Evolutionary conservation across 2,113 vertebrate genomes (phyloP).

Genomic region (Pangasianodon gigas): DNA sequence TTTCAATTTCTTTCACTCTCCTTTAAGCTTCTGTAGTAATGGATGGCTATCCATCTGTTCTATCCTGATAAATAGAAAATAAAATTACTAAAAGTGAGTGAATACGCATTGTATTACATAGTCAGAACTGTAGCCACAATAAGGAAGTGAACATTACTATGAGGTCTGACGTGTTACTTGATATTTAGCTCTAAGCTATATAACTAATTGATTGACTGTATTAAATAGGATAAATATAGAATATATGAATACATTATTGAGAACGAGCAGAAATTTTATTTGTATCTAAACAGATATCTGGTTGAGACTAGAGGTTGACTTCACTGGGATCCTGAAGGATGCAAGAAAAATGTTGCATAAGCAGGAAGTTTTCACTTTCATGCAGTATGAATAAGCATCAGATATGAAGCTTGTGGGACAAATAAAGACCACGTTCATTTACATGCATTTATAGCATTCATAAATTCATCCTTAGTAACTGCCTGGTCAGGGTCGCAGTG

Average conservation of each 20-base stretch:
- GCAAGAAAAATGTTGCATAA: neutral
- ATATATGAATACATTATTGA: neutral
- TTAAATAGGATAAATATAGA: neutral
- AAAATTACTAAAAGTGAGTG: neutral
- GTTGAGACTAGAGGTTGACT: neutral
- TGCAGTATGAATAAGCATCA: neutral
- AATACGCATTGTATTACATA: neutral
- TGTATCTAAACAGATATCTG: neutral
- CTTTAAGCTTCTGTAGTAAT: neutral
- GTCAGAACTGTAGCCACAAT: neutral
- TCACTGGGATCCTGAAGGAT: neutral
- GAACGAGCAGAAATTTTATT: neutral
- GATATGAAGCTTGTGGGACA: neutral
- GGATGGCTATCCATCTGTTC: constrained; percentile 19
- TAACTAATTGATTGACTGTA: neutral
- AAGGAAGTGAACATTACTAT: neutral
- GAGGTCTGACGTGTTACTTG: neutral
- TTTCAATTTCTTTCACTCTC: constrained; percentile 23
- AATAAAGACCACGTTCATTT: neutral
- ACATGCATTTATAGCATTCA: neutral
- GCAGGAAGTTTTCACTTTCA: neutral
- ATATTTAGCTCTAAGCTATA: neutral
- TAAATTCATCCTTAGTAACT: neutral
- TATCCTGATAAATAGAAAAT: neutral
- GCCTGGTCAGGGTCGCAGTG: neutral